Conservation (phyloP, 2,113 vertebrate species). For the Capreolus pygargus region DNA sequence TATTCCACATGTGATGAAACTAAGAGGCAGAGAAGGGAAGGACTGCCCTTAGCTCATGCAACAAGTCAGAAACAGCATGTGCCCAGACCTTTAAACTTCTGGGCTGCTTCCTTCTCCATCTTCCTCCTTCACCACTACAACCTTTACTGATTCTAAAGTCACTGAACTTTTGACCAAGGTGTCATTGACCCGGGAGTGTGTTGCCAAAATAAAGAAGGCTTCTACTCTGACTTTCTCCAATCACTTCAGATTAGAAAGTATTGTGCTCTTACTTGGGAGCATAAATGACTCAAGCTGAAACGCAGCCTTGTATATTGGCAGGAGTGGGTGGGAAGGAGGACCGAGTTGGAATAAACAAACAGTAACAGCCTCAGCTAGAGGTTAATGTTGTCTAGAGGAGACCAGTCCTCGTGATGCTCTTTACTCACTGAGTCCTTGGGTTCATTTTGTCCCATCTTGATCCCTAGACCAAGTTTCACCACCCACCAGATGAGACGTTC, state of each 20-base stretch:
- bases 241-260: background rate
- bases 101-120: background rate
- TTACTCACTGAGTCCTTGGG: background rate
- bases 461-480: background rate
- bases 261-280: background rate
- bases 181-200: background rate
- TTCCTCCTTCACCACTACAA: background rate
- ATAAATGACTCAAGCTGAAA: background rate
- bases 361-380: background rate
- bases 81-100: background rate
- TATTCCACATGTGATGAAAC: background rate
- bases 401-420: background rate
- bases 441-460: background rate
- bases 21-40: background rate
- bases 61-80: background rate
- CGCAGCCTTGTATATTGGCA: background rate
- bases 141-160: background rate
- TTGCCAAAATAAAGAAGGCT: background rate
- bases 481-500: background rate
- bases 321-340: background rate
- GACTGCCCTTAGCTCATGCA: rapidly evolving
- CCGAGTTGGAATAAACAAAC: background rate
- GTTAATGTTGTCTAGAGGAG: background rate
- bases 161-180: background rate
- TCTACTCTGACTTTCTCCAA: background rate